These are phyloP conservation scores for Drosophila grimshawi DNA, from an alignment of 1,140 invertebrate species.

Conservation along the genomic window DNA sequence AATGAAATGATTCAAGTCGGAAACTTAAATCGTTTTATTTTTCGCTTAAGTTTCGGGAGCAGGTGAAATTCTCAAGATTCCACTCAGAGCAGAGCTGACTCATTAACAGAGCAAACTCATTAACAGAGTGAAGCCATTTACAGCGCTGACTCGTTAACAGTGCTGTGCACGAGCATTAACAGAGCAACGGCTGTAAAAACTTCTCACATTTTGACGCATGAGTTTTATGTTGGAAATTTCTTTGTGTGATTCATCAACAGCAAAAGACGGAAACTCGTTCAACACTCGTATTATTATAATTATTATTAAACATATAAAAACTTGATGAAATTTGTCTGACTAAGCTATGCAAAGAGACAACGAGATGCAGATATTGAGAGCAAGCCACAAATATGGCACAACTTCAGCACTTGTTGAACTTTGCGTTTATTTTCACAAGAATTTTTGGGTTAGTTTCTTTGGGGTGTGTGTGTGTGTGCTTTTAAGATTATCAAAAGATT, in stretches of 20 bases:
- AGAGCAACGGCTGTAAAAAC: constrained; percentile 8
- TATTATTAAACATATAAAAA: constrained; percentile 38
- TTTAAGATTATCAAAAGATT: not conserved
- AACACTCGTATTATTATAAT: constrained; percentile 45
- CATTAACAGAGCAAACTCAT: constrained; percentile 18
- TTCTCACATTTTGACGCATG: constrained; percentile 9
- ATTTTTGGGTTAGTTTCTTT: not conserved
- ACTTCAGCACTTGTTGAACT: constrained; percentile 11
- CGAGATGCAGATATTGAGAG: constrained; percentile 7
- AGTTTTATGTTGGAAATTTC: constrained; percentile 1
- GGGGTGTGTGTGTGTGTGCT: not conserved
- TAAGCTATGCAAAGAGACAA: constrained; percentile 1
- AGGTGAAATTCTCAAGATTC: constrained; percentile 10
- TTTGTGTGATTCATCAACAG: constrained; percentile 37
- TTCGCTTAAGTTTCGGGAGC: not conserved
- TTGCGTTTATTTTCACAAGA: not conserved
- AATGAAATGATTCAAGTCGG: not conserved
- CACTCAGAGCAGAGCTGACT: not conserved
- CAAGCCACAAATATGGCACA: constrained; percentile 20
- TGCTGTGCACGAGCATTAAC: too few species aligned
- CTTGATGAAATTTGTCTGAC: constrained; percentile 33
- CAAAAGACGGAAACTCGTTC: constrained; percentile 45
- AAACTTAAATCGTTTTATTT: not conserved
- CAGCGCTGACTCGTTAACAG: too few species aligned
- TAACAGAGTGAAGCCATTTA: constrained; percentile 7